Percentiles rank a stretch among this genome's conserved stretches.
These are phyloP conservation scores for Saturnia pavonia DNA, from an alignment of 2,888 invertebrate species.

Conservation along the genomic window DNA sequence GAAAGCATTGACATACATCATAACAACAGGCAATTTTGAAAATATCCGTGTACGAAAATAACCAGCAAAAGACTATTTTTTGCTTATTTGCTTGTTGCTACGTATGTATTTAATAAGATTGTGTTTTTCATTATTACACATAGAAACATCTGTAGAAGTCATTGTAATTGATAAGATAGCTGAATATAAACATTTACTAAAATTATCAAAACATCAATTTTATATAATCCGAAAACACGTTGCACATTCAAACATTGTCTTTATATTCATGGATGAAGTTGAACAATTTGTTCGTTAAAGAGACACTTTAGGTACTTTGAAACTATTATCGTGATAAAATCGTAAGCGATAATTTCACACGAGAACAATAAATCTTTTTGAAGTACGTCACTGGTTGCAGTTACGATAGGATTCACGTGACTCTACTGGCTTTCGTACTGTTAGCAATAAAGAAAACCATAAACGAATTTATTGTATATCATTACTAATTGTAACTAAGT, in stretches of 20 bases:
- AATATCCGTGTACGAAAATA: not conserved
- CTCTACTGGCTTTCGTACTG: not conserved
- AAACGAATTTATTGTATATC: no score
- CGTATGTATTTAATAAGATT: not conserved
- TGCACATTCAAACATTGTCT: not conserved
- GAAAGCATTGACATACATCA: no score
- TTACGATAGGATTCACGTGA: not conserved
- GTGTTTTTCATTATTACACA: not conserved
- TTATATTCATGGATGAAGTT: not conserved
- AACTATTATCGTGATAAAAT: not conserved
- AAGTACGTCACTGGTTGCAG: slow-evolving; percentile 1
- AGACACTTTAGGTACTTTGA: not conserved
- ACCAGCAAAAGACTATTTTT: not conserved
- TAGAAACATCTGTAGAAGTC: not conserved
- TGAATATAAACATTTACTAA: not conserved
- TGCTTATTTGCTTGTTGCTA: not conserved
- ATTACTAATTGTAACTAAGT: no score
- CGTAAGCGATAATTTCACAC: not conserved
- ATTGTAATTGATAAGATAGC: no score
- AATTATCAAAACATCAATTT: not conserved
- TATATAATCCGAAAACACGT: not conserved
- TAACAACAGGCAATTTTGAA: not conserved
- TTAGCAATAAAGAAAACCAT: not conserved
- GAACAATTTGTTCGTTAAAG: not conserved
- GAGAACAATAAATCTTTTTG: not conserved